Evolutionary conservation across 2,113 vertebrate species (phyloP).

Genomic region (Xiphophorus hellerii): DNA sequence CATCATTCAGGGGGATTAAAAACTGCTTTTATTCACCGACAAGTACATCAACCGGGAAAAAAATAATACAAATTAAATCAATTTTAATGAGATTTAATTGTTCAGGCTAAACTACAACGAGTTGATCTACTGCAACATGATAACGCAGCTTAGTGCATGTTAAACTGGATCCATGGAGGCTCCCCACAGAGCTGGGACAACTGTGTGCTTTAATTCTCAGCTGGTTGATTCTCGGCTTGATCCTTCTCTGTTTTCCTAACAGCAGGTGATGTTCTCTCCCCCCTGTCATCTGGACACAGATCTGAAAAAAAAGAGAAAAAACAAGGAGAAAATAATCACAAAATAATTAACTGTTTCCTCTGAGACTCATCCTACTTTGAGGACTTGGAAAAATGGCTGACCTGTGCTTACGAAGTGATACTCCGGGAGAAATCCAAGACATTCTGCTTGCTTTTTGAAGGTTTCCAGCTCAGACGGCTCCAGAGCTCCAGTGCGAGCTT

Average conservation of each 20-base stretch:
- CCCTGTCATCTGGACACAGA: conserved; percentile 65
- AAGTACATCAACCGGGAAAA: conserved; percentile 7
- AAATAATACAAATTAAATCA: conserved; percentile 8
- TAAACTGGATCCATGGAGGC: conserved; percentile 4
- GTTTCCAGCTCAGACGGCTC: conserved; percentile 68
- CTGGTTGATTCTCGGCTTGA: background rate
- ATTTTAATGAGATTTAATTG: background rate
- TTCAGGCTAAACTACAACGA: background rate
- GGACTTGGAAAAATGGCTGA: background rate
- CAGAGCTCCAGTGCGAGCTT: conserved; percentile 65
- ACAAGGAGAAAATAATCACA: conserved; percentile 4
- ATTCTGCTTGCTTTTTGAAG: conserved; percentile 74
- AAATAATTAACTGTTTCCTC: background rate
- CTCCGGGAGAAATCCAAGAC: conserved; percentile 67
- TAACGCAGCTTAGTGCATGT: conserved; percentile 19
- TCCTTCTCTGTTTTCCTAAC: conserved; percentile 14
- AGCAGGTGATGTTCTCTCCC: conserved; percentile 13
- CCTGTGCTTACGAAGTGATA: conserved; percentile 56
- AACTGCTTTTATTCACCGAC: conserved; percentile 51
- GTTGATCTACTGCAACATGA: background rate
- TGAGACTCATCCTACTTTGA: background rate
- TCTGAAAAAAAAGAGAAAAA: conserved; percentile 41
- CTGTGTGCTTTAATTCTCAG: conserved; percentile 22
- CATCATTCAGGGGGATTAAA: background rate
- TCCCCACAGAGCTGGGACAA: background rate